Percentiles rank a stretch among this genome's conserved stretches.
These are phyloP conservation scores for Paracentrotus lividus DNA, from an alignment of 53 echinoderm and acorn worm genomes.

Conservation along the genomic window DNA sequence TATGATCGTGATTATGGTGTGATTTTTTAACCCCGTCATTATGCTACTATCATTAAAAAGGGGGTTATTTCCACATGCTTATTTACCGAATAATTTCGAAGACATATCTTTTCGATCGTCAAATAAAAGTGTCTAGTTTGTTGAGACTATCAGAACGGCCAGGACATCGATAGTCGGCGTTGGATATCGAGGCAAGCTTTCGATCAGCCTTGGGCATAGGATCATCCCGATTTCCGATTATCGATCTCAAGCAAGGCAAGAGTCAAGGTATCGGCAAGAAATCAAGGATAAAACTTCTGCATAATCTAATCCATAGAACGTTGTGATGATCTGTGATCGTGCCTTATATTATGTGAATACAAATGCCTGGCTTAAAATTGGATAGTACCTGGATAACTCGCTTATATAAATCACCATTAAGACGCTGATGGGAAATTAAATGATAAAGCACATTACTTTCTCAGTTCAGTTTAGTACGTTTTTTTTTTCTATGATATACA, in stretches of 20 bases:
- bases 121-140: background rate
- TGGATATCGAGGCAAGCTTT: conserved; percentile 23
- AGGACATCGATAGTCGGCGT: background rate
- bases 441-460: background rate
- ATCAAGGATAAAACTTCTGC: conserved; percentile 22
- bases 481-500: too few species aligned
- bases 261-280: conserved; percentile 49
- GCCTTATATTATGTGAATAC: background rate
- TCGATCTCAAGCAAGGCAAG: conserved; percentile 51
- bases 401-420: background rate
- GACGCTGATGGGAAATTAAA: background rate
- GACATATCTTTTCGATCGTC: background rate
- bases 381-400: background rate
- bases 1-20: too few species aligned
- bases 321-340: background rate
- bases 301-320: background rate
- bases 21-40: too few species aligned
- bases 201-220: conserved; percentile 29
- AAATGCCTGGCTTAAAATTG: background rate
- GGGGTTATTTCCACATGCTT: too few species aligned
- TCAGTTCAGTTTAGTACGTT: background rate
- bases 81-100: too few species aligned
- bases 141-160: background rate
- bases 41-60: too few species aligned
- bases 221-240: conserved; percentile 49